Percentiles rank a stretch among this genome's conserved stretches.
Conservation (phyloP, 1,140 invertebrate species). For the Parasteatoda tepidariorum region DNA sequence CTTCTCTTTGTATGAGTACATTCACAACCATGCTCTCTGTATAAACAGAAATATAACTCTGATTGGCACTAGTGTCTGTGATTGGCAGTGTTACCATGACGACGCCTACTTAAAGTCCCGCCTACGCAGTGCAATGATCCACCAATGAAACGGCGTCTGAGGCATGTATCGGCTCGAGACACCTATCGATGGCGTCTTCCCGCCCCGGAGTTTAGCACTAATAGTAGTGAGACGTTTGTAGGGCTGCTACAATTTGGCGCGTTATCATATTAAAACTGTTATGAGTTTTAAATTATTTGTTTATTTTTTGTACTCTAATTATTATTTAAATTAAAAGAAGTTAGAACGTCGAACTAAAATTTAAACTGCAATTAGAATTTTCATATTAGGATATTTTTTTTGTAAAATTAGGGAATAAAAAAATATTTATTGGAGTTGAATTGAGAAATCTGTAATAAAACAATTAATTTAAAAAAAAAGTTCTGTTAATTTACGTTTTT, state of each 20-base stretch:
- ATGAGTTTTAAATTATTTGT: too few species aligned
- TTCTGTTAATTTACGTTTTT: too few species aligned
- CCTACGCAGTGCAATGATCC: conserved; percentile 38
- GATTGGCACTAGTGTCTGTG: conserved; percentile 50
- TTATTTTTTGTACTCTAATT: too few species aligned
- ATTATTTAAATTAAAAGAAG: neutral
- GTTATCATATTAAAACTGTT: neutral
- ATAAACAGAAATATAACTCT: conserved; percentile 40
- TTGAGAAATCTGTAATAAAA: too few species aligned
- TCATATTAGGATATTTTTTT: too few species aligned
- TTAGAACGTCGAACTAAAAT: neutral
- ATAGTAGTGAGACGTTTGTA: conserved; percentile 37
- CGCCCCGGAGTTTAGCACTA: conserved; percentile 61
- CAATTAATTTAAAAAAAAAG: too few species aligned
- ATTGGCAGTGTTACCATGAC: conserved; percentile 58
- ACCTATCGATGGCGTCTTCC: conserved; percentile 59
- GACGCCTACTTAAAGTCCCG: conserved; percentile 52
- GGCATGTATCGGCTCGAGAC: conserved; percentile 54
- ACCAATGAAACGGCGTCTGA: conserved; percentile 54
- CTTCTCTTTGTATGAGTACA: conserved; percentile 41
- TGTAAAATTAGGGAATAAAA: too few species aligned
- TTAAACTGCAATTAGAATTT: neutral
- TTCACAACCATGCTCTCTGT: conserved; percentile 38
- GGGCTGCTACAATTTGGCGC: conserved; percentile 20
- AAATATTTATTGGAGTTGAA: too few species aligned